A percentile compares a stretch with the other conserved stretches of the same genome.
phyloP scores from a whole-genome alignment of 2,797 vertebrate species.

The Synaphobranchus kaupii region DNA sequence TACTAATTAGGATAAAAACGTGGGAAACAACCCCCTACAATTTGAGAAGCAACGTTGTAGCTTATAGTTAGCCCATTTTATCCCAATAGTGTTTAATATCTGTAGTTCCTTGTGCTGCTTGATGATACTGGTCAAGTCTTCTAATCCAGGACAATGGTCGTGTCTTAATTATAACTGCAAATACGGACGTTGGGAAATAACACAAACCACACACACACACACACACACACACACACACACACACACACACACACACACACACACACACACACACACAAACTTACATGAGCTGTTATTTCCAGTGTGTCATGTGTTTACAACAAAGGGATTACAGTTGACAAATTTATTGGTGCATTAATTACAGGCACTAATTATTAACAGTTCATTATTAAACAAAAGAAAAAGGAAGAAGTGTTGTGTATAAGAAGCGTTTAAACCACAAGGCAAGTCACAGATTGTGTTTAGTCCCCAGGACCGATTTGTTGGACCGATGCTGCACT shows the following conservation, averaged over 20 bases:
- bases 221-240: not conserved
- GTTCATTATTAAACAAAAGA: not conserved
- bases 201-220: not conserved
- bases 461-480: not conserved
- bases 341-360: not conserved
- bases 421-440: not conserved
- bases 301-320: no score
- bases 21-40: not conserved
- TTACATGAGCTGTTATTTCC: no score
- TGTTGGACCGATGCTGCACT: not conserved
- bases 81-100: not conserved
- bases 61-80: not conserved
- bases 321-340: no score
- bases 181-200: not conserved
- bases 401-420: not conserved
- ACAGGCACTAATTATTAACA: no score
- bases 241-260: not conserved
- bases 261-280: not conserved
- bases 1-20: not conserved
- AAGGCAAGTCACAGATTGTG: not conserved
- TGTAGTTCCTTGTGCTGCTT: not conserved
- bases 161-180: not conserved
- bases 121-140: not conserved
- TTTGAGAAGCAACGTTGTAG: not conserved
- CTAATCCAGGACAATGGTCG: not conserved